Percentiles rank a stretch among this genome's conserved stretches.
Evolutionary conservation across 2,888 invertebrate genomes (phyloP).

Genomic region (Lingula anatina): DNA sequence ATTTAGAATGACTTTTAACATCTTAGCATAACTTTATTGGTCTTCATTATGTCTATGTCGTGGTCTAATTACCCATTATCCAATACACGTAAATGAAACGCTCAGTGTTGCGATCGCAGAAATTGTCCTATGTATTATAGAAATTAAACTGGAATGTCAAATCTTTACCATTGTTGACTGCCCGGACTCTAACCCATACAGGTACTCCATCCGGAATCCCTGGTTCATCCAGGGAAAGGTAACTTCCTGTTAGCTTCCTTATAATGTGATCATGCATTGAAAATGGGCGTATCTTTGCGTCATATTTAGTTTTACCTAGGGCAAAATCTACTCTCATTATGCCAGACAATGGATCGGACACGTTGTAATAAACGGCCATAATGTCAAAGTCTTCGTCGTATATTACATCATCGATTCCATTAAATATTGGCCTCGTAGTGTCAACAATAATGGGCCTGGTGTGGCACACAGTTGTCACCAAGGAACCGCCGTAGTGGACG

Average conservation of each 20-base stretch:
- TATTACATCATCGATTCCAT: slow-evolving; percentile 24
- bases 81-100: too few species aligned
- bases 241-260: neutral
- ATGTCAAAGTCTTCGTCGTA: slow-evolving; percentile 23
- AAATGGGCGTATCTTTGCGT: slow-evolving; percentile 19
- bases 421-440: slow-evolving; percentile 24
- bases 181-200: slow-evolving; percentile 29
- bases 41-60: neutral
- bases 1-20: too few species aligned
- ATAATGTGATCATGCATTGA: slow-evolving; percentile 11
- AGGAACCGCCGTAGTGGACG: slow-evolving; percentile 32
- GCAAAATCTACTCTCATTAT: slow-evolving; percentile 18
- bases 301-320: slow-evolving; percentile 17
- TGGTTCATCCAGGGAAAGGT: neutral
- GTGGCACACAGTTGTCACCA: slow-evolving; percentile 29
- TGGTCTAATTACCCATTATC: too few species aligned
- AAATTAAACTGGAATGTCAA: too few species aligned
- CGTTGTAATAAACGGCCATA: slow-evolving; percentile 22
- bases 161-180: slow-evolving; percentile 24
- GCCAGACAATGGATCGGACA: slow-evolving; percentile 29
- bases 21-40: too few species aligned
- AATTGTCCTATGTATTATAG: too few species aligned
- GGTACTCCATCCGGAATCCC: slow-evolving; percentile 24
- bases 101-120: too few species aligned
- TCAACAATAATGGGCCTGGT: slow-evolving; percentile 25